Base-by-base conservation (phyloP, 2,113 vertebrate species). In the Larimichthys polyactis region DNA sequence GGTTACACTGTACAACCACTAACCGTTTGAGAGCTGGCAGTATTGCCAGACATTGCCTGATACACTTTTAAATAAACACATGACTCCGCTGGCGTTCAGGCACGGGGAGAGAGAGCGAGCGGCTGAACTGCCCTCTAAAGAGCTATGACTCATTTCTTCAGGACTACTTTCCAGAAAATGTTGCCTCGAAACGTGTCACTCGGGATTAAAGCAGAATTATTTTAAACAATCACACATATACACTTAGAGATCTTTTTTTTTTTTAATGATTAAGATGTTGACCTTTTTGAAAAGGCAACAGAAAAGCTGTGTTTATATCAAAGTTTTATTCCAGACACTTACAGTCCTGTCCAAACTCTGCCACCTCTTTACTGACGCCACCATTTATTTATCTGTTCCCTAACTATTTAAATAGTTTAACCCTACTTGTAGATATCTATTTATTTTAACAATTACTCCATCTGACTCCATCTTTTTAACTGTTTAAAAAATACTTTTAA, bases 91-190 rank as follows among this genome's bases (percentile, higher is more conserved):
- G 51, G 74, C 17, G 1, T 52, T 43, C 36, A 36, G 24, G 43
- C 16, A 3, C 65, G n/a, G 57, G 36, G 60, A 69, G 32, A 36
- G 32, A 36, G 46, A 54, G 69, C 32, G 12, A 59, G 40, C 64
- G 29, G 59, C 71, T 40, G 54, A n/a, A 11, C 57, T 59, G 20
- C 64, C 22, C 60, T 78, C 68, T 17, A 12, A 57, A 40, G 72
- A 62, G 54, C 59, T 62, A 24, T 90, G 86, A 91, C 65, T 89
- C 88, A 90, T 75, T 81, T 82, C 44, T 83, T 16, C 52, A 6
- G 32, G 67, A 46, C 60, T n/a, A 32, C 67, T 83, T 67, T 73
- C 72, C 75, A 76, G 14, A 48, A 40, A 78, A 62, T 22, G 20
- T 63, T 75, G 32, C 62, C 54, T 79, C 81, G 64, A 86, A 89